Conservation (phyloP, 2,797 vertebrate species). For the Podarcis lilfordi region DNA sequence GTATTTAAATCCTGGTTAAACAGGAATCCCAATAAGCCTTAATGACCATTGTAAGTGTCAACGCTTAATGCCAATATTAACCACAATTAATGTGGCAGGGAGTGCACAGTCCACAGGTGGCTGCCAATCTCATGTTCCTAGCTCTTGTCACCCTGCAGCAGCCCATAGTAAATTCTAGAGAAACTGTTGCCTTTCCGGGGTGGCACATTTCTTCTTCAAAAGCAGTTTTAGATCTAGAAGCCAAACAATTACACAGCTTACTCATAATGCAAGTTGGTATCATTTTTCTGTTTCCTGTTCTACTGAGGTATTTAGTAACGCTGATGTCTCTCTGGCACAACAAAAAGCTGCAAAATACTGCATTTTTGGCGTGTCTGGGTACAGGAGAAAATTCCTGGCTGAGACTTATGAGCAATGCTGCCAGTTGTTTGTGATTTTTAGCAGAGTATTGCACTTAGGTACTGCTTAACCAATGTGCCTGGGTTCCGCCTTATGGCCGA, state of each 20-base stretch:
- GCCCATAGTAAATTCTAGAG: background rate
- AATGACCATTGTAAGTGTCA: background rate
- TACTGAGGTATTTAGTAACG: background rate
- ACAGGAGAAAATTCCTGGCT: slow-evolving; percentile 24
- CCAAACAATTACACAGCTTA: slow-evolving; percentile 1
- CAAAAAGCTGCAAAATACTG: slow-evolving; percentile 1
- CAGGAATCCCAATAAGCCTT: background rate
- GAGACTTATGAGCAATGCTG: slow-evolving; percentile 3
- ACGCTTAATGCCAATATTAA: background rate
- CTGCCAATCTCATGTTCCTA: background rate
- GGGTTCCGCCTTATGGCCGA: slow-evolving; percentile 62
- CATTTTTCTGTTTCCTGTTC: background rate
- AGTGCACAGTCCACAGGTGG: background rate
- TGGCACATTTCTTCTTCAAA: slow-evolving; percentile 12
- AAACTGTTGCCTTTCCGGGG: background rate
- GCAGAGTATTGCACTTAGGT: slow-evolving; percentile 57
- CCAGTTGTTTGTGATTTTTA: slow-evolving; percentile 36
- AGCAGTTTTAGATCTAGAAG: background rate
- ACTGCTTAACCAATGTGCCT: slow-evolving; percentile 69
- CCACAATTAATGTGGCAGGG: background rate
- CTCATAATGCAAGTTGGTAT: background rate
- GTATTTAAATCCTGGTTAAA: background rate
- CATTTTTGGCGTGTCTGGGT: background rate
- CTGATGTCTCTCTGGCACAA: background rate
- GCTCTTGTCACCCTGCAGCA: background rate